Evolutionary conservation across 92 coral and sea anemone genomes (phyloP).

Genomic region (Palythoa heliodiscus): DNA sequence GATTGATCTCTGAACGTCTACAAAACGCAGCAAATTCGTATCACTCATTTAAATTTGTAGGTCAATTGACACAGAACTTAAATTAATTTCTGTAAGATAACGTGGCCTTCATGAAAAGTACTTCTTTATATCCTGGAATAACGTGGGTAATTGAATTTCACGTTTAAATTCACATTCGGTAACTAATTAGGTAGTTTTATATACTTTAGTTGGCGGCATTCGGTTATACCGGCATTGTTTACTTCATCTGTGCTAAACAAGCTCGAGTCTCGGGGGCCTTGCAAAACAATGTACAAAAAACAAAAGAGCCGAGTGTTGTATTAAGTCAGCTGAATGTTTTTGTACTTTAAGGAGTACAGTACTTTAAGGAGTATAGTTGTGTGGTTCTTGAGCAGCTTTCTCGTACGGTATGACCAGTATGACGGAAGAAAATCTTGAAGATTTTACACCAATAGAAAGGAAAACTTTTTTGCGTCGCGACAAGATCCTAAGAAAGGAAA

Average conservation of each 20-base stretch:
- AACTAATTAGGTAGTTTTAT: background rate
- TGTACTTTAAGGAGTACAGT: background rate
- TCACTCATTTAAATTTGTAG: too few species aligned
- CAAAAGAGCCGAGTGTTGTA: background rate
- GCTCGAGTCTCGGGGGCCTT: background rate
- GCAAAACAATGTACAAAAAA: background rate
- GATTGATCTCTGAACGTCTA: too few species aligned
- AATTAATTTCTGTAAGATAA: too few species aligned
- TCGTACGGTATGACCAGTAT: background rate
- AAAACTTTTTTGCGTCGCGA: constrained; percentile 4
- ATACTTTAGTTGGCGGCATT: background rate
- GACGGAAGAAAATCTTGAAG: background rate
- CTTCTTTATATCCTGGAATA: too few species aligned
- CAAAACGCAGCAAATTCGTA: too few species aligned
- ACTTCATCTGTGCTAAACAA: background rate
- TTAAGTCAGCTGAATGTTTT: background rate
- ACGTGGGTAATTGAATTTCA: background rate
- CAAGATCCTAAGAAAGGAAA: constrained; percentile 12
- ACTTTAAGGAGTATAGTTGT: background rate
- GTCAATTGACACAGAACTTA: too few species aligned
- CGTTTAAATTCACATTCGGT: background rate
- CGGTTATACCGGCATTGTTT: background rate
- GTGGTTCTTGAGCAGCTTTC: background rate
- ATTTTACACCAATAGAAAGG: constrained; percentile 16
- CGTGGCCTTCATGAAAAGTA: too few species aligned